Percentiles rank a stretch among this genome's conserved stretches.
Evolutionary conservation across 2,113 vertebrate genomes (phyloP).

Genomic region (Mobula birostris): DNA sequence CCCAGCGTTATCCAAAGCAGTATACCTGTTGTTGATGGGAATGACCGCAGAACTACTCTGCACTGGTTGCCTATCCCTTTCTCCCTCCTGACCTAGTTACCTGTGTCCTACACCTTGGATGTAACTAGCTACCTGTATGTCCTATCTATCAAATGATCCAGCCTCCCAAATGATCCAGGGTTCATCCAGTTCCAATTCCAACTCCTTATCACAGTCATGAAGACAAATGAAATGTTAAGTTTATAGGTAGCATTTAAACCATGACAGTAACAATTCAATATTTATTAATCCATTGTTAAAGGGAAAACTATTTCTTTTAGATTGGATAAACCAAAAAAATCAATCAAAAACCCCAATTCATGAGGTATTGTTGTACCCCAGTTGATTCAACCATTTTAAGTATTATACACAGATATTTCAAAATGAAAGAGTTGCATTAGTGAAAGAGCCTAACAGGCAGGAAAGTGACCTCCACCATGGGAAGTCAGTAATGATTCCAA

Average conservation of each 20-base stretch:
- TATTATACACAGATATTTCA: background rate
- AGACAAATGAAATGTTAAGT: background rate
- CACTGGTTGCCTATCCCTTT: too few species aligned
- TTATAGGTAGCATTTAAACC: background rate
- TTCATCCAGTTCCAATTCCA: too few species aligned
- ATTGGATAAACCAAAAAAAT: background rate
- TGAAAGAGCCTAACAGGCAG: background rate
- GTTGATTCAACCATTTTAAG: background rate
- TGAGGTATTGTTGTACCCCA: background rate
- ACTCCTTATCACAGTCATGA: too few species aligned
- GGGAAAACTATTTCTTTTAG: background rate
- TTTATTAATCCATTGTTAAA: background rate
- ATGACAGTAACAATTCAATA: background rate
- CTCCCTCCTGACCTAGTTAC: too few species aligned
- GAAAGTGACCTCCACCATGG: background rate
- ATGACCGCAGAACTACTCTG: too few species aligned
- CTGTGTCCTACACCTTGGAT: too few species aligned
- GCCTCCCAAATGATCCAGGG: too few species aligned
- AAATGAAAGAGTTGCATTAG: background rate
- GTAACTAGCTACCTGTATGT: too few species aligned
- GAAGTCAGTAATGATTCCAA: too few species aligned
- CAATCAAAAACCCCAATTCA: background rate
- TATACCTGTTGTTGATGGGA: too few species aligned
- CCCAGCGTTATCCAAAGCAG: too few species aligned
- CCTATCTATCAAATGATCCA: too few species aligned